phyloP scores from a whole-genome alignment of 2,888 invertebrate genomes.

The Prenolepis imparis region DNA sequence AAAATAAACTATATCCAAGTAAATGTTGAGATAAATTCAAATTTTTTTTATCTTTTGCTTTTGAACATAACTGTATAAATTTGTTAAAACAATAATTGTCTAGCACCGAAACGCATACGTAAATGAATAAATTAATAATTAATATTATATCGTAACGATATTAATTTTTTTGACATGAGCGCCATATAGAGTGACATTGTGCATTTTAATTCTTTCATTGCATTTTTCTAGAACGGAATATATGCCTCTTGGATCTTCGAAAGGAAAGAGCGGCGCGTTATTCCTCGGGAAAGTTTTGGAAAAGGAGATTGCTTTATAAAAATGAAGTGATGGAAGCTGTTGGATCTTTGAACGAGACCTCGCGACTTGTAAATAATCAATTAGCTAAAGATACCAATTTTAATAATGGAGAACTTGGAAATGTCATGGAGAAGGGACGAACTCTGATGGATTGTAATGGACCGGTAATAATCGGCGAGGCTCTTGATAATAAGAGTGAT shows the following conservation, averaged over 20 bases:
- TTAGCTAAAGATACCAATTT: not conserved
- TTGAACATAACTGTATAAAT: not conserved
- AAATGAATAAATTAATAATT: constrained; percentile 1
- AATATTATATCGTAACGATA: not conserved
- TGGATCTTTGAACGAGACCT: not conserved
- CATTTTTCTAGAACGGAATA: not conserved
- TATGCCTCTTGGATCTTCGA: not conserved
- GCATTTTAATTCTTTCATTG: not conserved
- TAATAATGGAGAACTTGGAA: not conserved
- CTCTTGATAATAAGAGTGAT: constrained; percentile 41
- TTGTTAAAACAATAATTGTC: not conserved
- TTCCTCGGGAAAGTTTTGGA: constrained; percentile 45
- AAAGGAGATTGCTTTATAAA: constrained; percentile 36
- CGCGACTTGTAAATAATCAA: not conserved
- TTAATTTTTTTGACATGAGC: not conserved
- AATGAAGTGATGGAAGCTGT: not conserved
- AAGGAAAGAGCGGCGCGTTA: too few species aligned
- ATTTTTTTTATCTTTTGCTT: not conserved
- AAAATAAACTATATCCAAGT: constrained; percentile 54
- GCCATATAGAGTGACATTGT: not conserved
- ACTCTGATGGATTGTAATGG: constrained; percentile 56
- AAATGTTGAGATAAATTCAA: not conserved
- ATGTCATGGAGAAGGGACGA: not conserved
- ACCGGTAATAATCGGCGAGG: constrained; percentile 18
- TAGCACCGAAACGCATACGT: not conserved